phyloP scores from a whole-genome alignment of 2,113 vertebrate genomes.

The Antigone vipio region DNA sequence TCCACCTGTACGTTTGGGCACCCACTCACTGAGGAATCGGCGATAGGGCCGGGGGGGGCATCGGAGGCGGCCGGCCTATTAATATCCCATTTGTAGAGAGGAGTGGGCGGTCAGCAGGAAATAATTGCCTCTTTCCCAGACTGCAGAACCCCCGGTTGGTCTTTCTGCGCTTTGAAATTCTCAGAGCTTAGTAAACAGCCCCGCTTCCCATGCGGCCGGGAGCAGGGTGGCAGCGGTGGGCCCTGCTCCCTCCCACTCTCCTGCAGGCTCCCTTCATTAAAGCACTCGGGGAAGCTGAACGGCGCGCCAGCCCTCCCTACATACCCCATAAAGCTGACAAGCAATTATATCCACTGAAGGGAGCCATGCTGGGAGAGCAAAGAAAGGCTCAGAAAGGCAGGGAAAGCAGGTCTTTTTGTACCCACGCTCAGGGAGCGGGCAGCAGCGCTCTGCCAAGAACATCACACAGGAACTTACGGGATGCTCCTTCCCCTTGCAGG shows the following conservation, averaged over 20 bases:
- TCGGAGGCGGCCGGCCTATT: not conserved
- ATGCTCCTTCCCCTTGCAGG: not conserved
- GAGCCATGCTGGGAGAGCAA: not conserved
- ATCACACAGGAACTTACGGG: not conserved
- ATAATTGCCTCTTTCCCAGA: not conserved
- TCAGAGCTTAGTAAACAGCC: not conserved
- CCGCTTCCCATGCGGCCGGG: rapidly evolving
- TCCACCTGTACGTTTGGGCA: not conserved
- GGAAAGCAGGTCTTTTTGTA: not conserved
- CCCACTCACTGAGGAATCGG: not conserved
- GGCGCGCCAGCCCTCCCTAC: not conserved
- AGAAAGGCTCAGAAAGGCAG: not conserved
- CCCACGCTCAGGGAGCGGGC: not conserved
- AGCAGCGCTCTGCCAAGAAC: not conserved
- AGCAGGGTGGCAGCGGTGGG: not conserved
- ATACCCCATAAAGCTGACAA: not conserved
- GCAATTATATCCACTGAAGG: not conserved
- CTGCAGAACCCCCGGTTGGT: not conserved
- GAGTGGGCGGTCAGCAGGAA: not conserved
- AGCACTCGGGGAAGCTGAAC: not conserved
- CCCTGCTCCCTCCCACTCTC: not conserved
- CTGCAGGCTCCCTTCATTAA: not conserved
- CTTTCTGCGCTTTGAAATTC: not conserved
- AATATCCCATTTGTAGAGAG: not conserved
- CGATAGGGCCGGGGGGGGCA: not conserved